Percentiles rank a stretch among this genome's conserved stretches.
These are phyloP conservation scores for Sylvicola cinctus DNA, from an alignment of 2,888 invertebrate genomes.

Conservation along the genomic window DNA sequence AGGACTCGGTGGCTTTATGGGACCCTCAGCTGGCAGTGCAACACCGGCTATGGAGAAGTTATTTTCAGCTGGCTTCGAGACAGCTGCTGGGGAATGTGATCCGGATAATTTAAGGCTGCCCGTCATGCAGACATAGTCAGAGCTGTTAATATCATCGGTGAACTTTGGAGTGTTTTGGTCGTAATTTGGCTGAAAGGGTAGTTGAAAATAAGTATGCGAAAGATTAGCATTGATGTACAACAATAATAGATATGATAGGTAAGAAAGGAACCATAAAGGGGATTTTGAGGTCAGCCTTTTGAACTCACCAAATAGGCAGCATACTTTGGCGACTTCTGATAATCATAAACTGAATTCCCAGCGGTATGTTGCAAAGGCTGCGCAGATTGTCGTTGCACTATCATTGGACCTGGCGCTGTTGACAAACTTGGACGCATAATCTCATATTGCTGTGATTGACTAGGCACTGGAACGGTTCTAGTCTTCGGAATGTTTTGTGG, in stretches of 20 bases:
- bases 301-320: constrained; percentile 2
- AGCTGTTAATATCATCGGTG: constrained; percentile 51
- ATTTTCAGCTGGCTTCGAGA: neutral
- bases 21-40: neutral
- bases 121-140: constrained; percentile 71
- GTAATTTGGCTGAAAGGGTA: neutral
- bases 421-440: neutral
- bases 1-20: constrained; percentile 6
- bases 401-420: neutral
- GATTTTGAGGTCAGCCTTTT: no score
- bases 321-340: constrained; percentile 3
- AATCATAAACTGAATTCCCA: no score
- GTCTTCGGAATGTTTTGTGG: no score
- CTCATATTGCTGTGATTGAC: constrained; percentile 4
- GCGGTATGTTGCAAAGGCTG: neutral
- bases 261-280: neutral
- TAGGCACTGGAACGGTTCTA: no score
- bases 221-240: no score
- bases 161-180: constrained; percentile 20
- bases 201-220: neutral
- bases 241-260: neutral
- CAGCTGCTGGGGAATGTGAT: constrained; percentile 8
- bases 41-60: no score
- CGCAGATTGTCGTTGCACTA: neutral
- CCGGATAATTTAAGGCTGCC: constrained; percentile 26